Base-by-base conservation (phyloP, 1,140 invertebrate species). In the Drosophila virilis region DNA sequence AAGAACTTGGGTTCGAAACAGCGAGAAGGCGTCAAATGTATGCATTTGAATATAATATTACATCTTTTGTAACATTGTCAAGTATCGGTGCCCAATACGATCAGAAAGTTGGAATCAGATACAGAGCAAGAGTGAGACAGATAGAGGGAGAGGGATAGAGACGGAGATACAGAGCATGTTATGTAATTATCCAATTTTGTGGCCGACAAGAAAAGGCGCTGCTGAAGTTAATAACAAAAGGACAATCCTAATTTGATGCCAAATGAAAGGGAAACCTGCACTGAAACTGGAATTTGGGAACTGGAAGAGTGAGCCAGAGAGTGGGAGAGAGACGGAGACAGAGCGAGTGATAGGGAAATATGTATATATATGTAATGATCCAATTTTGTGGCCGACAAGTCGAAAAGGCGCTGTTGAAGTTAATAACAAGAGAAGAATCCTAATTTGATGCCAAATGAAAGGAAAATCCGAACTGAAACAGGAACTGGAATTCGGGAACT, bases 191-290 rank as follows among this genome's bases (percentile, higher is more conserved):
- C 60, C 28, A 71, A 54, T 64, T 43, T 46, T 38, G 32, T 48
- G 38, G n/a, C 15, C 69, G 80, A 82, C 71, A 85, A 88, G 69
- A 73, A 55, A 82, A 82, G 83, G 78, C 82, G 66, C 42, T 46
- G 78, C 70, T 73, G 79, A 88, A 88, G 82, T 88, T 86, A 86
- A 86, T 86, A 77, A 79, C 76, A 86, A 76, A 33, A 74, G 62
- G 74, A 62, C 68, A 72, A 77, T 72, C 78, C 75, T 72, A 77
- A 77, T 78, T 57, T 78, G 13, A 64, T 74, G 76, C 62, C 55
- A 78, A 74, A 22, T 69, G 70, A 80, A 80, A 80, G 65, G 68
- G 57, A 60, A 69, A 74, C 51, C 52, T 0, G 69, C 60, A 68
- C 68, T 74, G 62, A 45, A 54, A 76, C 8, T 52, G 40, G 42